These are phyloP conservation scores for Romanogobio albipinnatus DNA, from an alignment of 2,113 vertebrate species.

Conservation along the genomic window DNA sequence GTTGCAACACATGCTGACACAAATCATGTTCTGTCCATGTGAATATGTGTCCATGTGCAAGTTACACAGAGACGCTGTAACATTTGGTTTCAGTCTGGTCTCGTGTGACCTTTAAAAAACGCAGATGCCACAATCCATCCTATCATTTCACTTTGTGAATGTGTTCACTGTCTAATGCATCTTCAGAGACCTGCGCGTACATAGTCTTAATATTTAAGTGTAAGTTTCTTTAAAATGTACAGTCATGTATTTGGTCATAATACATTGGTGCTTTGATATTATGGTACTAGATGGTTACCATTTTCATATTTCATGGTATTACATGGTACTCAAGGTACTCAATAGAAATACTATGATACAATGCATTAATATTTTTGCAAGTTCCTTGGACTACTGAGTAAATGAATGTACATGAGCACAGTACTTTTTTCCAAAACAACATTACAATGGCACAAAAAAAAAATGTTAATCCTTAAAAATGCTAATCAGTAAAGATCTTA, in stretches of 20 bases:
- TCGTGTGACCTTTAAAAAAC: constrained; percentile 34
- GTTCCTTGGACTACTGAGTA: no score
- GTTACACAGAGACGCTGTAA: constrained; percentile 15
- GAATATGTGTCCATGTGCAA: background rate
- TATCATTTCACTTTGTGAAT: background rate
- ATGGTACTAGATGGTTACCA: no score
- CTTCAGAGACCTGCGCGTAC: background rate
- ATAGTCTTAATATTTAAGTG: background rate
- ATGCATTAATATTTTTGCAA: no score
- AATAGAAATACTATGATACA: no score
- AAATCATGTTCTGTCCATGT: constrained; percentile 26
- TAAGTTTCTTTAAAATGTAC: background rate
- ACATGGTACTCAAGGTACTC: no score
- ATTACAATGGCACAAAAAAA: background rate
- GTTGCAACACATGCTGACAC: constrained; percentile 31
- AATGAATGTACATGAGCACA: no score
- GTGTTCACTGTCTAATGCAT: background rate
- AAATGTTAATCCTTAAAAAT: background rate
- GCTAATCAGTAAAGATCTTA: no score
- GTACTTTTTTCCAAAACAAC: no score
- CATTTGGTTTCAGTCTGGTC: constrained; percentile 19
- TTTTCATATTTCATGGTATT: no score
- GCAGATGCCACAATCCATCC: constrained; percentile 19
- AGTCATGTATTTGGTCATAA: no score
- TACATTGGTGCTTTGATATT: no score